Conservation (phyloP, 64 coral and sea anemone genomes). For the Stylophora pistillata region DNA sequence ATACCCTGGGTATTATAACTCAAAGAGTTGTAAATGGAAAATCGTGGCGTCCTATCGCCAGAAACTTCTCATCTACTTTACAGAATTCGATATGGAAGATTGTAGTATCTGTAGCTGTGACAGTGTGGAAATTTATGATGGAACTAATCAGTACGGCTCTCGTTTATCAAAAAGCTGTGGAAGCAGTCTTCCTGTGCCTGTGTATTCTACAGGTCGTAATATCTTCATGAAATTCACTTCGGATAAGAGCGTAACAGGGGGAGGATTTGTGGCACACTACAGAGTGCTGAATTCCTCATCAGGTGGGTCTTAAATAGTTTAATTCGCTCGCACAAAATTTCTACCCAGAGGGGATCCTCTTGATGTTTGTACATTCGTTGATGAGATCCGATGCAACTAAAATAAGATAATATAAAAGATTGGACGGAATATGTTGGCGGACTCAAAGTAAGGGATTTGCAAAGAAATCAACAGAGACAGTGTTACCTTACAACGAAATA, state of each 20-base stretch:
- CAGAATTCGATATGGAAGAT: not conserved
- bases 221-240: slow-evolving; percentile 1
- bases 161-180: not conserved
- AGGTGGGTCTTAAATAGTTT: not conserved
- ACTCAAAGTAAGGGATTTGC: too few species aligned
- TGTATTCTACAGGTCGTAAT: not conserved
- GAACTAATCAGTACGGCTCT: not conserved
- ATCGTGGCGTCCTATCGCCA: not conserved
- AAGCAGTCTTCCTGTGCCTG: not conserved
- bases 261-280: not conserved
- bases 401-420: too few species aligned
- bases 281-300: not conserved
- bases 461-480: too few species aligned
- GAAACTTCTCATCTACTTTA: slow-evolving; percentile 8
- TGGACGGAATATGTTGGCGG: too few species aligned
- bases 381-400: too few species aligned
- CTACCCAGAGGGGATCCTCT: too few species aligned
- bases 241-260: not conserved
- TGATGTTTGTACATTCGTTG: too few species aligned
- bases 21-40: slow-evolving; percentile 17
- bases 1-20: slow-evolving; percentile 5
- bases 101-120: not conserved
- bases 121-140: slow-evolving; percentile 5
- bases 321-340: too few species aligned
- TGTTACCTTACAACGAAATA: too few species aligned